Evolutionary conservation across 2,888 invertebrate genomes (phyloP).

Genomic region (Tubiluchus corallicola): DNA sequence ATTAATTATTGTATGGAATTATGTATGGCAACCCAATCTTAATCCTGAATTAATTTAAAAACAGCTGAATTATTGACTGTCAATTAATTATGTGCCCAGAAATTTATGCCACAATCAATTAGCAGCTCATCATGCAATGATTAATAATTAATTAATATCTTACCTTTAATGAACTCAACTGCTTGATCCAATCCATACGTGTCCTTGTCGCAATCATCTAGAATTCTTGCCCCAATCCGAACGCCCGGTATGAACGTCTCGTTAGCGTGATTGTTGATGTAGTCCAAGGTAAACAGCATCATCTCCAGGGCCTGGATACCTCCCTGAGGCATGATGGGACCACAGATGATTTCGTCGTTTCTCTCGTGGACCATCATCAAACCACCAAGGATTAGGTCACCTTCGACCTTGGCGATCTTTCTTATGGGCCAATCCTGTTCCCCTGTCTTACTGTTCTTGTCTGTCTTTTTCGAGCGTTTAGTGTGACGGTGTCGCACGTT

Average conservation of each 20-base stretch:
- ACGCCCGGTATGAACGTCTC: constrained; percentile 52
- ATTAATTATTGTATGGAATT: too few species aligned
- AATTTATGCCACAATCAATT: too few species aligned
- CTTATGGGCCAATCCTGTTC: constrained; percentile 85
- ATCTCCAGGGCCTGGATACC: constrained; percentile 57
- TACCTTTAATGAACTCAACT: constrained; percentile 89
- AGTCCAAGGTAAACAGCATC: constrained; percentile 74
- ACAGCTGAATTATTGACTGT: too few species aligned
- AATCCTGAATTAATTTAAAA: too few species aligned
- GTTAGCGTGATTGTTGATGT: constrained; percentile 42
- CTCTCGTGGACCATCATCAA: constrained; percentile 89
- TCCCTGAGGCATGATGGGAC: constrained; percentile 84
- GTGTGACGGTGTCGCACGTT: too few species aligned
- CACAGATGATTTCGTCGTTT: constrained; percentile 59
- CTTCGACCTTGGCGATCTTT: constrained; percentile 65
- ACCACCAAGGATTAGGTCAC: constrained; percentile 69
- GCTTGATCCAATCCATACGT: constrained; percentile 89
- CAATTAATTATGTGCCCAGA: too few species aligned
- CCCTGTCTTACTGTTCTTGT: too few species aligned
- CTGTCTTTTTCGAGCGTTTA: too few species aligned
- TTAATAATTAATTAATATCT: constrained; percentile 21
- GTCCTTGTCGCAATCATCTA: constrained; percentile 89
- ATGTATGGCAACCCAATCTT: too few species aligned
- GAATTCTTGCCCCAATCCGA: constrained; percentile 61
- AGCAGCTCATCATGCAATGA: too few species aligned